These are phyloP conservation scores for Hydrocynus forskahlii DNA, from an alignment of 2,797 vertebrate species.

Conservation along the genomic window DNA sequence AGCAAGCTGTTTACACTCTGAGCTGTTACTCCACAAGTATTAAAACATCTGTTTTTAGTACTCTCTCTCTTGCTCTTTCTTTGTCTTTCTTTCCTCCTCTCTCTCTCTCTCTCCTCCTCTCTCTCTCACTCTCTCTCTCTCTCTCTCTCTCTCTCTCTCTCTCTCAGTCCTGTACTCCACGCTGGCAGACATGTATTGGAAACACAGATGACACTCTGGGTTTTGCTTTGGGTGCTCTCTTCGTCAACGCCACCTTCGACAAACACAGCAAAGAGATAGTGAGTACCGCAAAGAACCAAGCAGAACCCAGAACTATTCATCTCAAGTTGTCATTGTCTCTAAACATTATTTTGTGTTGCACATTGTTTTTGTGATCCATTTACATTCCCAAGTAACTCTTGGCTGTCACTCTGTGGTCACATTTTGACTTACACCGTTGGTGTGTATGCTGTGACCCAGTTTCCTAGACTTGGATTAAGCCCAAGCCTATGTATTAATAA, in stretches of 20 bases:
- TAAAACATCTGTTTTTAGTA: background rate
- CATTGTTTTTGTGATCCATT: constrained; percentile 2
- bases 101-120: background rate
- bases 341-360: background rate
- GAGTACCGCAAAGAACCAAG: constrained; percentile 67
- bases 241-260: constrained; percentile 95
- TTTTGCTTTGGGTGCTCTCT: constrained; percentile 93
- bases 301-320: background rate
- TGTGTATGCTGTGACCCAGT: no score
- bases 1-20: background rate
- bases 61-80: constrained; percentile 12
- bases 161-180: constrained; percentile 89
- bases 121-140: no score
- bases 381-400: constrained; percentile 7
- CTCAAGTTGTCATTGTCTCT: background rate
- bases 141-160: background rate
- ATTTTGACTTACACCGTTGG: background rate
- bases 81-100: no score
- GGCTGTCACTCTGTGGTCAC: constrained; percentile 45
- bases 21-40: background rate
- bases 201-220: constrained; percentile 95
- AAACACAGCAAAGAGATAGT: constrained; percentile 95
- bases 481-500: no score
- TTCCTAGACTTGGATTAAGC: no score
- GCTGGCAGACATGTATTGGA: constrained; percentile 97